Evolutionary conservation across 2,797 vertebrate genomes (phyloP), one percentile per base, ranked within the genome.

Genomic region (Kryptopterus vitreolus): DNA sequence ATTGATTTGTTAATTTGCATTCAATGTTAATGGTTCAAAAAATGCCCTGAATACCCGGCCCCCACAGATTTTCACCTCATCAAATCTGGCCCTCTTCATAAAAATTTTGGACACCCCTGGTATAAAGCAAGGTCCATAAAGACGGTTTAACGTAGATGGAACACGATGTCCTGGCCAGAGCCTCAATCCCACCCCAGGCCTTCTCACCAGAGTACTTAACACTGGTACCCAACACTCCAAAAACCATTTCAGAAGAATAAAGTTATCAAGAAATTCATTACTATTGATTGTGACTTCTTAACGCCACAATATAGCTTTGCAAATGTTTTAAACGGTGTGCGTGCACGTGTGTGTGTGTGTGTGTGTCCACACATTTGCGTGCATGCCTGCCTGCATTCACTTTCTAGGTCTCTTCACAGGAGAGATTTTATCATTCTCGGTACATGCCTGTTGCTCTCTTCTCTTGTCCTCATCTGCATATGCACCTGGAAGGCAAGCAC

Each of bases 401-500:
- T 84, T 31, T 68, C 18, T 57, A 61, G n/a, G 33, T 55, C 48
- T 55, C 48, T 79, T 15, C 71, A 61, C 52, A 81, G 76, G 79
- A 87, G 68, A 83, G 90, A 92, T 92, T 46, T 8, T 90, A 89
- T 92, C 89, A 87, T 82, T 85, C 50, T 72, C 50, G 33, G 50
- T 72, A 52, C 29, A 55, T 72, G 29, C 22, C 20, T 72, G 69
- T 31, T 72, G 11, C 11, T 72, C 29, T 35, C 85, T 80, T 85
- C 82, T 86, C 83, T 77, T 78, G 87, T 89, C 87, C 79, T 91
- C 87, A 88, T 91, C 91, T 89, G 87, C 87, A 88, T 87, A 88
- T 89, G 87, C 90, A 90, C 88, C 89, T 91, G 88, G 85, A 84
- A 89, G 88, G 82, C 83, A 82, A 85, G 85, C 80, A 83, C 88